These are phyloP conservation scores for Drosophila aff. DNA, from an alignment of 1,140 invertebrate genomes.

Conservation along the genomic window DNA sequence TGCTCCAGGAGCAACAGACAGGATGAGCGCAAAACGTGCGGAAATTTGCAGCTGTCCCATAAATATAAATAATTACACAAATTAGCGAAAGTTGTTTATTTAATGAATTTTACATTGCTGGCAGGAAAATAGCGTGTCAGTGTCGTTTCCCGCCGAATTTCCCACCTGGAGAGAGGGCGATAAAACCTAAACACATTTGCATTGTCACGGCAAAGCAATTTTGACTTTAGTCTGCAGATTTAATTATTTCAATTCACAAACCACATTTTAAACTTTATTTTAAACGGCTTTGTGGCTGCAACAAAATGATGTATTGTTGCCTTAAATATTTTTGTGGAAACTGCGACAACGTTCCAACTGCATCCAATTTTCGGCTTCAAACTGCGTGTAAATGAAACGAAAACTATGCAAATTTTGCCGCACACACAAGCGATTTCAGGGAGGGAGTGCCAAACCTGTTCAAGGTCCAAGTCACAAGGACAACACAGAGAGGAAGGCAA, in stretches of 20 bases:
- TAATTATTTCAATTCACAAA: background rate
- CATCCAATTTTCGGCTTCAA: slow-evolving; percentile 11
- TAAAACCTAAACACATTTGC: slow-evolving; percentile 12
- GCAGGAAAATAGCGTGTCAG: slow-evolving; percentile 53
- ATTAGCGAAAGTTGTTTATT: slow-evolving; percentile 76
- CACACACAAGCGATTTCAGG: background rate
- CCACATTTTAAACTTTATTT: background rate
- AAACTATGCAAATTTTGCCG: slow-evolving; percentile 42
- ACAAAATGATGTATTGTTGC: background rate
- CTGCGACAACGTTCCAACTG: background rate
- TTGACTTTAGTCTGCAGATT: background rate
- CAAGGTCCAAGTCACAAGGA: slow-evolving; percentile 28
- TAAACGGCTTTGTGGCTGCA: background rate
- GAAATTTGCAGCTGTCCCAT: slow-evolving; percentile 67
- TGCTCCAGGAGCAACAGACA: slow-evolving; percentile 35
- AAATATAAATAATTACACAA: slow-evolving; percentile 78
- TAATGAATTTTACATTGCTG: slow-evolving; percentile 70
- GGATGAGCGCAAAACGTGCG: slow-evolving; percentile 48
- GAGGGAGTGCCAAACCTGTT: background rate
- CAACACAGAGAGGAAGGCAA: slow-evolving; percentile 2
- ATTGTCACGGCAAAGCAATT: background rate
- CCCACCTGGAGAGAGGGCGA: slow-evolving; percentile 7
- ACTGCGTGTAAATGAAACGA: slow-evolving; percentile 28
- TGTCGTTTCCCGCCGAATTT: slow-evolving; percentile 26
- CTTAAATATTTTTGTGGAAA: background rate